Conservation (phyloP, 1,140 invertebrate genomes). For the Rhopalosiphum padi region DNA sequence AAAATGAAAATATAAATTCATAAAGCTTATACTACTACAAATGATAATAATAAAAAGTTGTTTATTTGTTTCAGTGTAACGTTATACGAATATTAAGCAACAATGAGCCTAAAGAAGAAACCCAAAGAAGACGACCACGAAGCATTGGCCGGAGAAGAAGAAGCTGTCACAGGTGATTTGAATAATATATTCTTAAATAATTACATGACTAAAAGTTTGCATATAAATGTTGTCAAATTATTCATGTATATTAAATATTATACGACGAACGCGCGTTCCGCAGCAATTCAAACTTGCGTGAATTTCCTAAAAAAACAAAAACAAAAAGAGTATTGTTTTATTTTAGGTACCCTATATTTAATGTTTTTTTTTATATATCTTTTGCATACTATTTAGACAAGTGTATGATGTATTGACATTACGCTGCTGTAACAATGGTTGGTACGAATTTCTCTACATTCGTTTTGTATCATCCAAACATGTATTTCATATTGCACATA, state of each 20-base stretch:
- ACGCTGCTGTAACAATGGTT: neutral
- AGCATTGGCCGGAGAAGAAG: conserved; percentile 43
- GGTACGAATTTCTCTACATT: neutral
- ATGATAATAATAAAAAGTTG: neutral
- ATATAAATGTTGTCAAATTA: neutral
- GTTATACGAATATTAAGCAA: neutral
- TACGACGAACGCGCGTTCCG: neutral
- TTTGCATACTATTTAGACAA: neutral
- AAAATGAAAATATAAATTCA: neutral
- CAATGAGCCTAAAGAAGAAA: conserved; percentile 46
- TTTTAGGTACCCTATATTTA: neutral
- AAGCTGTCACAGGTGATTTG: neutral
- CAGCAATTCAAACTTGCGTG: neutral
- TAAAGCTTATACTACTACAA: neutral
- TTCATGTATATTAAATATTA: neutral
- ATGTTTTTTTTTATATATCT: neutral
- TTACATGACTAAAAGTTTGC: neutral
- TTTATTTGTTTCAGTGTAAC: neutral
- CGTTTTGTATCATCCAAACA: neutral
- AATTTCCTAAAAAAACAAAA: neutral
- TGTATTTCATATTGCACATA: neutral
- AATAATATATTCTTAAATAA: neutral
- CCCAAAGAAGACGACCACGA: conserved; percentile 57
- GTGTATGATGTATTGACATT: conserved; percentile 2
- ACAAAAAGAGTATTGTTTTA: neutral